phyloP scores from a whole-genome alignment of 2,888 invertebrate genomes.

The Polylopha cassiicola region DNA sequence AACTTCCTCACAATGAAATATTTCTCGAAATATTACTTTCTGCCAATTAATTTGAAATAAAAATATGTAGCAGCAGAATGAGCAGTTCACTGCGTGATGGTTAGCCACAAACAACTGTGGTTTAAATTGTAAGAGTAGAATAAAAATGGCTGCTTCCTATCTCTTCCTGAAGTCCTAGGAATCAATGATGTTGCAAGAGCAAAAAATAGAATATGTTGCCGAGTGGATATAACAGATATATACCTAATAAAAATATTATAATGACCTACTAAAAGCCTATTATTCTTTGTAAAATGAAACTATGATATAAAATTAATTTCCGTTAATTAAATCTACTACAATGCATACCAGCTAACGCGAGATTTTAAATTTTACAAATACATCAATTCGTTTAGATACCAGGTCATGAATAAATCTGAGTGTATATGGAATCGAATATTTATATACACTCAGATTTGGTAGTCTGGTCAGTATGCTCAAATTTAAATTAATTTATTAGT shows the following conservation, averaged over 20 bases:
- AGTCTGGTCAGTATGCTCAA: too few relatives aligned
- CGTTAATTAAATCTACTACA: too few relatives aligned
- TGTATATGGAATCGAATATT: too few relatives aligned
- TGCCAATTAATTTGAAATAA: not conserved
- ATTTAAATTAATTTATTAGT: too few relatives aligned
- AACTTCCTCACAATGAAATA: conserved; percentile 8
- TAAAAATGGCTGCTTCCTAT: conserved; percentile 18
- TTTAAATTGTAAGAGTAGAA: conserved; percentile 10
- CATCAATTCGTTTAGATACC: too few relatives aligned
- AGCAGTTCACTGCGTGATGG: conserved; percentile 5
- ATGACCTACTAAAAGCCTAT: too few relatives aligned
- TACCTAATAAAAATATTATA: not conserved
- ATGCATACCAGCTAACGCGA: too few relatives aligned
- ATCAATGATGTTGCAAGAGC: conserved; percentile 4
- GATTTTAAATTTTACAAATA: too few relatives aligned
- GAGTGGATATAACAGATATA: not conserved
- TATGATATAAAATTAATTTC: too few relatives aligned
- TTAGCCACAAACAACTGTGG: conserved; percentile 13
- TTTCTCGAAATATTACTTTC: not conserved
- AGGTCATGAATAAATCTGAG: too few relatives aligned
- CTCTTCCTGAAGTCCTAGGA: conserved; percentile 7
- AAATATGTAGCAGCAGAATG: not conserved
- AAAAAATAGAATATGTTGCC: not conserved
- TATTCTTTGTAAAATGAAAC: too few relatives aligned
- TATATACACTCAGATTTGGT: too few relatives aligned